Evolutionary conservation across 1,140 invertebrate genomes (phyloP), one percentile per base, ranked within the genome.

Genomic region (Phymorhynchus buccinoides): DNA sequence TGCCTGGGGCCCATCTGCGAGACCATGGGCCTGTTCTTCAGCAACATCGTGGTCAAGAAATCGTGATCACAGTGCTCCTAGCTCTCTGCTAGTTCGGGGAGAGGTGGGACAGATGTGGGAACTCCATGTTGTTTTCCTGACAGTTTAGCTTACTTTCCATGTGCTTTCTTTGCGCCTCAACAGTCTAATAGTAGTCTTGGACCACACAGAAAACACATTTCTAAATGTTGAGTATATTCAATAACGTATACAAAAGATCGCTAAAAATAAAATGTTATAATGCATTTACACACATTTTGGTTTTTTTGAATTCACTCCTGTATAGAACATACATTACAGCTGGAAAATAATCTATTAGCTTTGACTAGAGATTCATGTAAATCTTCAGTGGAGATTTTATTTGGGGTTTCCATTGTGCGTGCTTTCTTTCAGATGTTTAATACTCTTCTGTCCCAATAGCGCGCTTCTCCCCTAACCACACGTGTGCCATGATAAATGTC

Each of bases 1-100:
- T 91, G 95, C 4, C 92, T 96, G 6, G 94, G 95, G 16, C 96
- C 96, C 0, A 89, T 94, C 68, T 94, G 94, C 73, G 95, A 96
- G 86, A 94, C 95, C 0, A 86, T 95, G 39, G 96, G 96, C 1
- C 94, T 96, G 83, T 87, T 95, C 42, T 96, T 95, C 88, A 94
- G 95, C 41, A 95, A 96, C 84, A 94, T 96, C 78, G 94, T 95
- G 32, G 89, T 96, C 12, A 86, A 80, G 35, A 86, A 86, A 75
- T n/a, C 35, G 7, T 84, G 37, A 48, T 16, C n/a, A n/a, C 27
- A n/a, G 41, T 32, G 27, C 7, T 12, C 35, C 35, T 12, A 22
- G 35, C n/a, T 77, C n/a, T 4, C 4, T 22, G 35, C 41, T 6
- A 39, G 14, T 27, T 18, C 18, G 73, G 35, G 22, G 73, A 39